phyloP scores from a whole-genome alignment of 2,888 invertebrate species.

The Sinotaia quadrata region DNA sequence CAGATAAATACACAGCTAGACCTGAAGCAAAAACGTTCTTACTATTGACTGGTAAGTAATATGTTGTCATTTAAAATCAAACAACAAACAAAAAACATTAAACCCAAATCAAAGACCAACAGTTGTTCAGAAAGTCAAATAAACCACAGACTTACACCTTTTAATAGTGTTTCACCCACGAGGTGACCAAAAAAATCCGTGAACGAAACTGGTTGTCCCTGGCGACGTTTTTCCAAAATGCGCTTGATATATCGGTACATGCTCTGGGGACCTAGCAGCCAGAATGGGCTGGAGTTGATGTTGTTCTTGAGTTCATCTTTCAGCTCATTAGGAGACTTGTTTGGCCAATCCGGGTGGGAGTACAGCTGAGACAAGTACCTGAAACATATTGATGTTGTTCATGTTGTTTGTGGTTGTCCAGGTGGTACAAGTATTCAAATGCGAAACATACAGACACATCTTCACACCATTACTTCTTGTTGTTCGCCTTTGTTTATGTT shows the following conservation, averaged over 20 bases:
- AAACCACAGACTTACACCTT: conserved; percentile 71
- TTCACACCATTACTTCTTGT: too few relatives aligned
- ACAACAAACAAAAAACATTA: too few relatives aligned
- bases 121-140: too few relatives aligned
- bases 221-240: conserved; percentile 67
- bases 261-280: conserved; percentile 63
- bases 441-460: too few relatives aligned
- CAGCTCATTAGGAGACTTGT: conserved; percentile 64
- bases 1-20: too few relatives aligned
- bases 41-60: too few relatives aligned
- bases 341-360: conserved; percentile 72
- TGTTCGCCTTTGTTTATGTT: too few relatives aligned
- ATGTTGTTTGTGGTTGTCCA: not conserved
- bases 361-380: conserved; percentile 73
- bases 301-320: conserved; percentile 67
- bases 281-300: conserved; percentile 68
- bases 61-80: too few relatives aligned
- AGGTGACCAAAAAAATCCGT: conserved; percentile 74
- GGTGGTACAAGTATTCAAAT: too few relatives aligned
- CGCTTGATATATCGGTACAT: conserved; percentile 62
- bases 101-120: too few relatives aligned
- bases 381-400: not conserved
- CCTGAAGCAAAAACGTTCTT: too few relatives aligned
- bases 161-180: conserved; percentile 72
- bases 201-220: conserved; percentile 73